A percentile compares a stretch with the other conserved stretches of the same genome.
phyloP scores from a whole-genome alignment of 2,888 invertebrate species.

The Hipparchia sbordonii region DNA sequence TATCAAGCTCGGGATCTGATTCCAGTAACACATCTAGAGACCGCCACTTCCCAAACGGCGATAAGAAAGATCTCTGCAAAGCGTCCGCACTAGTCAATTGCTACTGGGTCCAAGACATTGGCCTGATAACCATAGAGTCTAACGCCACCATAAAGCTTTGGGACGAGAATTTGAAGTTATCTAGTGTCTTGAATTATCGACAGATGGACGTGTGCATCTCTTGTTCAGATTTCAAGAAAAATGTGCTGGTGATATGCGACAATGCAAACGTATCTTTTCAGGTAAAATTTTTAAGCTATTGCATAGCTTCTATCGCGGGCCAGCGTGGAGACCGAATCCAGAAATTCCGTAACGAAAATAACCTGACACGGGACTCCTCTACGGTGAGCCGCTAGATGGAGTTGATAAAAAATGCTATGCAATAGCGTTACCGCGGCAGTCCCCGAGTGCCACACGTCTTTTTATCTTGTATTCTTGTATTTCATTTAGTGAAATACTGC shows the following conservation, averaged over 20 bases:
- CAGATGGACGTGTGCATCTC: constrained; percentile 59
- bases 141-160: constrained; percentile 72
- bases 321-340: too few relatives aligned
- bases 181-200: constrained; percentile 61
- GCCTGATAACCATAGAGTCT: constrained; percentile 67
- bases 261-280: constrained; percentile 64
- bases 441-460: too few relatives aligned
- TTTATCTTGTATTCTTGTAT: too few relatives aligned
- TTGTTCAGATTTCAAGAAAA: constrained; percentile 64
- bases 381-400: too few relatives aligned
- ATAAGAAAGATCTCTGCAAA: constrained; percentile 54
- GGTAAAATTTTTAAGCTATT: constrained; percentile 57
- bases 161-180: constrained; percentile 57
- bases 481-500: too few relatives aligned
- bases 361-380: too few relatives aligned
- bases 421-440: too few relatives aligned
- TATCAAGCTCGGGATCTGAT: constrained; percentile 65
- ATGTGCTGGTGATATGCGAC: constrained; percentile 69
- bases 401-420: too few relatives aligned
- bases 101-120: constrained; percentile 60
- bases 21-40: constrained; percentile 58
- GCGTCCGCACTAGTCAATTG: constrained; percentile 60
- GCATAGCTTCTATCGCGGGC: too few relatives aligned
- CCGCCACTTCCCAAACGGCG: constrained; percentile 57
- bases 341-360: too few relatives aligned